Base-by-base conservation (phyloP, 2,888 invertebrate genomes). In the Mimachlamys varia region DNA sequence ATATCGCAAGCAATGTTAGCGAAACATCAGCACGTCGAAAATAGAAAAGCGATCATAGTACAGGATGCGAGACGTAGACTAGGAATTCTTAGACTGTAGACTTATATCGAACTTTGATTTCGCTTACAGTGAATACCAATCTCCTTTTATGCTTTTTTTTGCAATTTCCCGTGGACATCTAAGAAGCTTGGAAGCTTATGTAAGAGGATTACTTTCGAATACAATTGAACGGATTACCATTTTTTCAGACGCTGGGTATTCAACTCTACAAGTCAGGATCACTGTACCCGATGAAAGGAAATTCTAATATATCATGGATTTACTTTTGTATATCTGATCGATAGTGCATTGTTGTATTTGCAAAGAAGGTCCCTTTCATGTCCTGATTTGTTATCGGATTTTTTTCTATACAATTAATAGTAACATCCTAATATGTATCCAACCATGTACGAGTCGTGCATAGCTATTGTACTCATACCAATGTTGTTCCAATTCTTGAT, bases 1-100 rank as follows among this genome's bases (percentile, higher is more conserved):
- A 76, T 87, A 44, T 38, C 55, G 0, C 88, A 49, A 33, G 90
- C 90, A 22, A 76, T 76, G 33, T 33, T 76, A 76, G 76, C 27
- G 33, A 76, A 76, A 76, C 76, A 27, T 33, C 76, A 76, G 22
- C 76, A 76, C 76, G 15, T 76, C 10, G 76, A 76, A 12, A 76
- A 76, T 33, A 76, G 76, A 76, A 27, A 33, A 33, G 33, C 76
- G 15, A 76, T 76, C 12, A 76, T 76, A 27, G 27, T 76, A 76
- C 27, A 33, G 76, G 76, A 76, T 13, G 76, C 76, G 0, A 76
- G 33, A 17, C 27, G 33, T 10, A 76, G 33, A 27, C 76, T 76
- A 13, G 76, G 76, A 12, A 76, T 76, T 10, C 27, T 76, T 13
- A 27, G 76, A 27, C 2, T 76, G 22, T 76, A 76, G 12, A 76